Percentiles rank a stretch among this genome's conserved stretches.
Evolutionary conservation across 1,140 invertebrate species (phyloP).

Genomic region (Phymastichus coffea): DNA sequence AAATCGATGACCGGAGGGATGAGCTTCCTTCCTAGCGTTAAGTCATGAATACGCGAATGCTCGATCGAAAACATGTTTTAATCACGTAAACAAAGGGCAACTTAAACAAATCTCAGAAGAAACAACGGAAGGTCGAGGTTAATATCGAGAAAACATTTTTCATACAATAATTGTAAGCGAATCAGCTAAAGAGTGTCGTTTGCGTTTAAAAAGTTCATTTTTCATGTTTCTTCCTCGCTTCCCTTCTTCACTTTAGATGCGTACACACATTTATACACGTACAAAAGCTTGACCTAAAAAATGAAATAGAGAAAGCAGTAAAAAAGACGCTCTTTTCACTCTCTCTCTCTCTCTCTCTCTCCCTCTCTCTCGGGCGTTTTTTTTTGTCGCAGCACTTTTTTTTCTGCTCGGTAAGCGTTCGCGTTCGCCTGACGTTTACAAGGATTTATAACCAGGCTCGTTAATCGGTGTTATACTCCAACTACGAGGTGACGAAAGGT

Average conservation of each 20-base stretch:
- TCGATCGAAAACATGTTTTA: too few relatives aligned
- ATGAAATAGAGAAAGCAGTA: too few relatives aligned
- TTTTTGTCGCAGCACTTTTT: background rate
- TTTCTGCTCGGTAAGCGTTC: too few relatives aligned
- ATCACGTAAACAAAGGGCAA: too few relatives aligned
- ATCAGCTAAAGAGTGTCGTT: background rate
- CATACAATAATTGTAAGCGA: too few relatives aligned
- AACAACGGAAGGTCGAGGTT: too few relatives aligned
- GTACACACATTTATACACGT: background rate
- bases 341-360: background rate
- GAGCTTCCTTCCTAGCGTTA: too few relatives aligned
- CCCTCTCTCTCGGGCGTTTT: background rate
- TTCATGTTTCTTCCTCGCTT: background rate
- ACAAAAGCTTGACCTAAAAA: too few relatives aligned
- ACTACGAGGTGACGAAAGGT: constrained; percentile 1
- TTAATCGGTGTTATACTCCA: constrained; percentile 6
- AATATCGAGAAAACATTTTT: too few relatives aligned
- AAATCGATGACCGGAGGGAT: too few relatives aligned
- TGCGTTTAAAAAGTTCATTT: background rate
- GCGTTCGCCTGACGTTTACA: background rate
- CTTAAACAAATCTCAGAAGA: too few relatives aligned
- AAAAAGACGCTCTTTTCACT: constrained; percentile 17
- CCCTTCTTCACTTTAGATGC: background rate
- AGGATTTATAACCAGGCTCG: constrained; percentile 23
- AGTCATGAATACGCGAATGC: too few relatives aligned